Evolutionary conservation across 2,113 vertebrate species (phyloP).

Genomic region (Upupa epops): DNA sequence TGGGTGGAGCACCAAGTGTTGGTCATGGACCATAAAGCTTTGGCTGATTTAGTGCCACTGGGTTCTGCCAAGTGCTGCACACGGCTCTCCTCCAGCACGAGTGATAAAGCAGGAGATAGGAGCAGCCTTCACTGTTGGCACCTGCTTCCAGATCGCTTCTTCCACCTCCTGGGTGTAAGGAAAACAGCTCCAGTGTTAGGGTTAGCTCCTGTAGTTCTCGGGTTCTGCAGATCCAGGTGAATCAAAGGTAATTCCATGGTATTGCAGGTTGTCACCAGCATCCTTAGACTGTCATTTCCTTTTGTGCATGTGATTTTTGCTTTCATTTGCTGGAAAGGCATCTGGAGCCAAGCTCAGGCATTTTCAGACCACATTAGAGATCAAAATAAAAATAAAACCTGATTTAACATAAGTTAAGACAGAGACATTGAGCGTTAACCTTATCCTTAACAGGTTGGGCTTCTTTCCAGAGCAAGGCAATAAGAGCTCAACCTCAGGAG

Average conservation of each 20-base stretch:
- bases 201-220: not conserved
- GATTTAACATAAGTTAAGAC: not conserved
- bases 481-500: not conserved
- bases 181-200: not conserved
- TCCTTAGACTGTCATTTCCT: not conserved
- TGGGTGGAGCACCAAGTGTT: conserved; percentile 39
- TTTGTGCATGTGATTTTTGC: not conserved
- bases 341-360: not conserved
- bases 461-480: conserved; percentile 11
- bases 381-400: not conserved
- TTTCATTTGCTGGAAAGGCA: not conserved
- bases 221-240: not conserved
- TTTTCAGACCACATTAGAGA: not conserved
- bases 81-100: not conserved
- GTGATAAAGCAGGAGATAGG: rapidly evolving
- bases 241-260: not conserved
- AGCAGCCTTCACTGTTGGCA: not conserved
- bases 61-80: not conserved
- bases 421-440: not conserved
- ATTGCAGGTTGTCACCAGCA: not conserved
- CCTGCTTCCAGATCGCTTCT: not conserved
- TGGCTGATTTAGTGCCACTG: not conserved
- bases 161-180: not conserved
- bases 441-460: conserved; percentile 1
- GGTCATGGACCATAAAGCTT: conserved; percentile 44